Base-by-base conservation (phyloP, 2,797 vertebrate species). In the Muraenolepis orangiensis region DNA sequence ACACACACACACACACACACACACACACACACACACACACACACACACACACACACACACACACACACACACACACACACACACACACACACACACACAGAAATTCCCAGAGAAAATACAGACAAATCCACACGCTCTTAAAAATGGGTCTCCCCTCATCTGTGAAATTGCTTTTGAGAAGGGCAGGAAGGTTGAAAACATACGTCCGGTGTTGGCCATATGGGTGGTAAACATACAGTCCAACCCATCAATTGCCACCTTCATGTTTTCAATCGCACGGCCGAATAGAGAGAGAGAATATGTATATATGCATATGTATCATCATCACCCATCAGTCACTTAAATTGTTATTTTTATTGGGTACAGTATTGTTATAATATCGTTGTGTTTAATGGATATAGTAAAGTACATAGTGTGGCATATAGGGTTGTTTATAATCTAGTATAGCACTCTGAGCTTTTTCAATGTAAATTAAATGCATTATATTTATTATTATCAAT, bases 161-260 rank as follows among this genome's bases (percentile, higher is more conserved):
- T 69, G 84, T 88, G 84, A 90, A 91, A 91, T 88, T 90, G 84
- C 82, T 86, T 88, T 83, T 77, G 76, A 72, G 46, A 28, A 76
- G 79, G 46, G 72, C n/a, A n/a, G 36, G 64, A 20, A 6, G 70
- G 69, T 38, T 16, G 38, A n/a, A 38, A n/a, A 57, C n/a, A n/a
- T n/a, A 4, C 12, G 13, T 72, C 68, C 30, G 66, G 76, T 80
- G 68, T n/a, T 88, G 69, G 76, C 76, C 82, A 75, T 71, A 0
- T n/a, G 20, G 32, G 36, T 11, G 61, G 73, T 66, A 20, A 69
- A 78, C 81, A 71, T 78, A 73, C 79, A 85, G 81, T 74, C 61
- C 74, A 75, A 51, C 66, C 36, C 66, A 31, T 68, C 72, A 28
- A 73, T 28, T 72, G 57, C 61, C 75, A 11, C 30, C 30, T 0